Percentiles rank a stretch among this genome's conserved stretches.
Evolutionary conservation across 2,888 invertebrate genomes (phyloP).

Genomic region (Agrotis exclamationis): DNA sequence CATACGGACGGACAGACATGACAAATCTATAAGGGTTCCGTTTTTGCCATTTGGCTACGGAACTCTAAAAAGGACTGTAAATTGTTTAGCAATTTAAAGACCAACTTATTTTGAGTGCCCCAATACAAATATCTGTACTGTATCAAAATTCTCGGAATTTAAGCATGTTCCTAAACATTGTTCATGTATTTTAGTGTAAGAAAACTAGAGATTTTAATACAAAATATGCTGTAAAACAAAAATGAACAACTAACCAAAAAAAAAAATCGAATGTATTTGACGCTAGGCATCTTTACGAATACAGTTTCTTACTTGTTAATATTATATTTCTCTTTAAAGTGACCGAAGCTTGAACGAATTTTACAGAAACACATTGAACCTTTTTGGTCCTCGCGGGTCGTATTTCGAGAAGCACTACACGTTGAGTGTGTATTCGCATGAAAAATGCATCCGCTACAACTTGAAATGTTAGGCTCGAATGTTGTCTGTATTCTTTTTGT

Average conservation of each 20-base stretch:
- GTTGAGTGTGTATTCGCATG: conserved; percentile 45
- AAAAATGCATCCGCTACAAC: conserved; percentile 56
- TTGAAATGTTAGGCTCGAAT: conserved; percentile 25
- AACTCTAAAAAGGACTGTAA: no score
- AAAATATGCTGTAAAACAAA: no score
- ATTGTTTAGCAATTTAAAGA: no score
- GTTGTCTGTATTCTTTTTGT: conserved; percentile 3
- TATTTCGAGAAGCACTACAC: conserved; percentile 36
- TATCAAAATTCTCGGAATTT: no score
- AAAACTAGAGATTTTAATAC: no score
- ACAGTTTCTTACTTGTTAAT: conserved; percentile 48
- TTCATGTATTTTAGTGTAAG: no score
- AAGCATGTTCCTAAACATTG: no score
- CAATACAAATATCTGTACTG: no score
- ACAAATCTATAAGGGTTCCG: no score
- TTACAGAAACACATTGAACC: conserved; percentile 50
- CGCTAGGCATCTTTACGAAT: conserved; percentile 24
- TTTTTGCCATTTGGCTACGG: no score
- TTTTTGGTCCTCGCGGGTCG: conserved; percentile 32
- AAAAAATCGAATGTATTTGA: conserved; percentile 4
- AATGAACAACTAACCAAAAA: neutral
- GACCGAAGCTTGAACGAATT: conserved; percentile 26
- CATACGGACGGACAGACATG: no score
- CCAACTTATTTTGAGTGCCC: no score
- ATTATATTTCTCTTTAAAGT: conserved; percentile 45